These are phyloP conservation scores for Strigamia transsilvanica DNA, from an alignment of 2,888 invertebrate species.

Conservation along the genomic window DNA sequence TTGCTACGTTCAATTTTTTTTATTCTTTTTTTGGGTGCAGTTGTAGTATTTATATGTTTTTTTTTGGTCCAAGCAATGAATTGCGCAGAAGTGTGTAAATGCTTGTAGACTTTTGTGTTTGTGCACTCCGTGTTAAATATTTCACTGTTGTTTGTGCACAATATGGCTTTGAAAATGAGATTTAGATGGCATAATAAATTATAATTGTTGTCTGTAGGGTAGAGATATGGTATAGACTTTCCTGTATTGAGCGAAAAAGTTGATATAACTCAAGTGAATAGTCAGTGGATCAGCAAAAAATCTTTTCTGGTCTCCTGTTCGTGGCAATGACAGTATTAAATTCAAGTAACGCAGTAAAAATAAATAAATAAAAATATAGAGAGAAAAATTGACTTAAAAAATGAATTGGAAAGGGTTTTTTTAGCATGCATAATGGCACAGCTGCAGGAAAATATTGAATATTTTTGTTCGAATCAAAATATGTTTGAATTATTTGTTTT, in stretches of 20 bases:
- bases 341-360: background rate
- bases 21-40: background rate
- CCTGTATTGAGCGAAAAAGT: background rate
- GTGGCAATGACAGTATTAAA: background rate
- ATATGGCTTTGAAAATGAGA: constrained; percentile 1
- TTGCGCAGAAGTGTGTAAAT: background rate
- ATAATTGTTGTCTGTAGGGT: constrained; percentile 2
- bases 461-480: background rate
- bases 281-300: background rate
- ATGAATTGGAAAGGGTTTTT: too few species aligned
- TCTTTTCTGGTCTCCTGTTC: background rate
- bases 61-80: background rate
- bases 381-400: too few species aligned
- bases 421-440: background rate
- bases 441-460: constrained; percentile 32
- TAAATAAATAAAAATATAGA: background rate
- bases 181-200: background rate
- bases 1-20: constrained; percentile 6
- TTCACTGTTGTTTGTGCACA: background rate
- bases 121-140: constrained; percentile 9
- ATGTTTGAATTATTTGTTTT: constrained; percentile 13
- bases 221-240: background rate
- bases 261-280: background rate
- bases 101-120: background rate
- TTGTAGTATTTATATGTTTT: background rate